These are phyloP conservation scores for Willowsia nigromaculata DNA, from an alignment of 2,888 invertebrate genomes.

Conservation along the genomic window DNA sequence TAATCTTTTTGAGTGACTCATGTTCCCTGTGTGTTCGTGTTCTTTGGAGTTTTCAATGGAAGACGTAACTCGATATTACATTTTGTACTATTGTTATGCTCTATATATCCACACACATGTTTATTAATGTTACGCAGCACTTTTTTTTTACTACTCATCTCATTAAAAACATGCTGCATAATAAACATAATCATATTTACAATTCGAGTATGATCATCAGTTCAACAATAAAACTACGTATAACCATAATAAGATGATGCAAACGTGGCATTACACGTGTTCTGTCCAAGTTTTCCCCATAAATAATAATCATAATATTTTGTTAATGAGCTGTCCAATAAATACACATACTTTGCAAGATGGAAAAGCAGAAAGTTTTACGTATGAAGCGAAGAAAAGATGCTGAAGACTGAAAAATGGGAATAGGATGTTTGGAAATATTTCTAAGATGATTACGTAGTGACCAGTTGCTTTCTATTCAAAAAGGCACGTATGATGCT, in stretches of 20 bases:
- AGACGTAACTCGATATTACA: neutral
- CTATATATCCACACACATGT: too few relatives aligned
- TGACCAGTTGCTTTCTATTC: neutral
- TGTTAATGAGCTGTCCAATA: slow-evolving; percentile 47
- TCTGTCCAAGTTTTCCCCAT: neutral
- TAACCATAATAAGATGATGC: neutral
- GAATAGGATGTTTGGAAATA: neutral
- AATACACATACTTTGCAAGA: slow-evolving; percentile 24
- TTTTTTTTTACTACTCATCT: neutral
- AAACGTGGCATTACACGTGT: neutral
- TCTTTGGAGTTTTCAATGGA: neutral
- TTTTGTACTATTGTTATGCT: neutral
- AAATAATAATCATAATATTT: slow-evolving; percentile 46
- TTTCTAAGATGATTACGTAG: neutral
- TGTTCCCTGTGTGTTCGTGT: neutral
- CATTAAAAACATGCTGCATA: slow-evolving; percentile 1
- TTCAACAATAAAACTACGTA: neutral
- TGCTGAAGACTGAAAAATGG: neutral
- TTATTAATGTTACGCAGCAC: neutral
- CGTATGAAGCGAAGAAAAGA: neutral
- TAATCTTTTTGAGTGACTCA: slow-evolving; percentile 23
- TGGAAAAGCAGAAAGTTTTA: neutral
- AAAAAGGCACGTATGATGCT: neutral
- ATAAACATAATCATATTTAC: slow-evolving; percentile 10
- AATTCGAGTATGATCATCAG: neutral